Conservation (phyloP, 2,888 invertebrate genomes). For the Diloba caeruleocephala region DNA sequence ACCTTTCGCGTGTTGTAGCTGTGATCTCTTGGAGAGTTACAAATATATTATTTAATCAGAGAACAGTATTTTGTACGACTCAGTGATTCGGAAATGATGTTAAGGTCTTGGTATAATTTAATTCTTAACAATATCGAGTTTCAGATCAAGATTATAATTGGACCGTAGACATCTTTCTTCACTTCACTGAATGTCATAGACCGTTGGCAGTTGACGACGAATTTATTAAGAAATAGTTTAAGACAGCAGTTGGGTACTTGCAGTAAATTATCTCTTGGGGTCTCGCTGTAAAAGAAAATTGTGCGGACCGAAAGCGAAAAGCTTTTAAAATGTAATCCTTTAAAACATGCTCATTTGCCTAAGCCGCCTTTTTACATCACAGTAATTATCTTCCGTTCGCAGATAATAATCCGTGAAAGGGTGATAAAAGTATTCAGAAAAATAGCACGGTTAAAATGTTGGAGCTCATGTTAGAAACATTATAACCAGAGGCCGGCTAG, state of each 20-base stretch:
- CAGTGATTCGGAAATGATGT: background rate
- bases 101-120: background rate
- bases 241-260: slow-evolving; percentile 5
- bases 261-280: slow-evolving; percentile 24
- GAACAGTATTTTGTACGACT: slow-evolving; percentile 4
- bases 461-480: background rate
- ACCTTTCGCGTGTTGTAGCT: background rate
- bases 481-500: slow-evolving; percentile 9
- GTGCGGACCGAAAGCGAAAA: slow-evolving; percentile 18
- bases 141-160: too few species aligned
- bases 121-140: too few species aligned
- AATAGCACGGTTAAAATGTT: background rate
- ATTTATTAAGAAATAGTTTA: background rate
- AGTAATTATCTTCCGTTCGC: slow-evolving; percentile 30
- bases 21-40: slow-evolving; percentile 10
- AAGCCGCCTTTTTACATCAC: slow-evolving; percentile 25
- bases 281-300: slow-evolving; percentile 13
- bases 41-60: slow-evolving; percentile 18
- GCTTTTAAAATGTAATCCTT: slow-evolving; percentile 36
- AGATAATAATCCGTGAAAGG: slow-evolving; percentile 36
- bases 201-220: too few species aligned
- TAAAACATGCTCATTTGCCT: slow-evolving; percentile 34
- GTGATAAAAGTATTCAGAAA: slow-evolving; percentile 17
- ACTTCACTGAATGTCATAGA: too few species aligned
- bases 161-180: too few species aligned